These are phyloP conservation scores for Melanerpes formicivorus DNA, from an alignment of 2,113 vertebrate species.

Conservation along the genomic window DNA sequence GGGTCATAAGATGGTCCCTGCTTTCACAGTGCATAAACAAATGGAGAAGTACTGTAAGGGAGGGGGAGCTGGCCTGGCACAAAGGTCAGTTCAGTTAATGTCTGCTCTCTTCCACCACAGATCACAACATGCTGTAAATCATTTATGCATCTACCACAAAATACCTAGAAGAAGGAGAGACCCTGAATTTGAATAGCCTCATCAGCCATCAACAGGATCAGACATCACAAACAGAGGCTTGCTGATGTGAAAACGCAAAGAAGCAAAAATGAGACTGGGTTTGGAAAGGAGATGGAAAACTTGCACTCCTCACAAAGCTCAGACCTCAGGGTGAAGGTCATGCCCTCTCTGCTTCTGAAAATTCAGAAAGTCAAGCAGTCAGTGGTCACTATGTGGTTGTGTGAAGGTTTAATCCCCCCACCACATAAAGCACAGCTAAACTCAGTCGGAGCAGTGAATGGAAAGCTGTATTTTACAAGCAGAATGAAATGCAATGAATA, in stretches of 20 bases:
- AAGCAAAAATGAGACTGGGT: neutral
- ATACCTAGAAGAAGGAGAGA: neutral
- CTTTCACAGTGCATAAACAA: neutral
- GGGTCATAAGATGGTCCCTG: neutral
- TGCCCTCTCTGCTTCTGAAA: neutral
- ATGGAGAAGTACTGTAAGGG: neutral
- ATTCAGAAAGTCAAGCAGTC: neutral
- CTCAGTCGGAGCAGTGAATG: too few species aligned
- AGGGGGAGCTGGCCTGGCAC: neutral
- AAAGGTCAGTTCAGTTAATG: neutral
- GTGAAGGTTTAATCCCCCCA: too few species aligned
- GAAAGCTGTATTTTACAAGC: too few species aligned
- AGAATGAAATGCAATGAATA: too few species aligned
- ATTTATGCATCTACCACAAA: neutral
- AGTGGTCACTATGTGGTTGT: neutral
- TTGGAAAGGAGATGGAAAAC: neutral
- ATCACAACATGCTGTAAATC: neutral
- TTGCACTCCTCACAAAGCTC: neutral
- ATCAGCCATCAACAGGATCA: neutral
- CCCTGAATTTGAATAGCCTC: neutral
- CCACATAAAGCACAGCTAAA: too few species aligned
- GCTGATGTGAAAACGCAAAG: neutral
- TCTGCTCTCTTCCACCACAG: neutral
- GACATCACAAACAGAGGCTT: neutral
- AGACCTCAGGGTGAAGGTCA: neutral